Percentiles rank a stretch among this genome's conserved stretches.
phyloP scores from a whole-genome alignment of 2,797 vertebrate species.

The Pygocentrus nattereri region DNA sequence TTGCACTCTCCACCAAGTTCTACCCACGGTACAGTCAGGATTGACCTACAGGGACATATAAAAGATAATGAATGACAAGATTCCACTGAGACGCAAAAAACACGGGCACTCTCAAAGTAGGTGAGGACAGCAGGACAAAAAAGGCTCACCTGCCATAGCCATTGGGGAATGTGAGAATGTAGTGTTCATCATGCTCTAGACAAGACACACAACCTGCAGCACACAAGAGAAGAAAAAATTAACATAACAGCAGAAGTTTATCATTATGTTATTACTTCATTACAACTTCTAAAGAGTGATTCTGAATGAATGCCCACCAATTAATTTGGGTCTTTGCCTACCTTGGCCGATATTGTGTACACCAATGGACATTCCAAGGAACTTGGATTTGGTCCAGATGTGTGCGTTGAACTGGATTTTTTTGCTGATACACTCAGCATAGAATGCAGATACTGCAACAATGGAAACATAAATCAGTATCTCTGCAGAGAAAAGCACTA shows the following conservation, averaged over 20 bases:
- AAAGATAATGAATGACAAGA: not conserved
- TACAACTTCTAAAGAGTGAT: not conserved
- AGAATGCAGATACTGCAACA: constrained; percentile 95
- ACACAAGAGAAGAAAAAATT: constrained; percentile 17
- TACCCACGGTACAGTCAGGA: constrained; percentile 99
- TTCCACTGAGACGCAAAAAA: not conserved
- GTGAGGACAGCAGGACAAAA: not conserved
- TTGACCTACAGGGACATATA: constrained; percentile 82
- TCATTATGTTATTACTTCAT: not conserved
- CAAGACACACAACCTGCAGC: constrained; percentile 92
- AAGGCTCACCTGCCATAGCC: constrained; percentile 92
- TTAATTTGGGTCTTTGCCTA: constrained; percentile 62
- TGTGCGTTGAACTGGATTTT: constrained; percentile 99
- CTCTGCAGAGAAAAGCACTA: not conserved
- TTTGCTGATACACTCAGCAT: constrained; percentile 94
- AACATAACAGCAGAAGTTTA: not conserved
- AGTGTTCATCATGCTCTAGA: constrained; percentile 96
- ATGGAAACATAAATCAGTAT: constrained; percentile 23
- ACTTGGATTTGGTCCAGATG: constrained; percentile 99
- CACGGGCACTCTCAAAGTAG: not conserved
- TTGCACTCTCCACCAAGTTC: constrained; percentile 97
- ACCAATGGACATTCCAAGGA: constrained; percentile 98
- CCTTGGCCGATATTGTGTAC: constrained; percentile 99
- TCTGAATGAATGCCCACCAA: constrained; percentile 6
- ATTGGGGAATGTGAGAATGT: constrained; percentile 98